phyloP scores from a whole-genome alignment of 2,888 invertebrate genomes.

The Drosophila pseudotakahashii region DNA sequence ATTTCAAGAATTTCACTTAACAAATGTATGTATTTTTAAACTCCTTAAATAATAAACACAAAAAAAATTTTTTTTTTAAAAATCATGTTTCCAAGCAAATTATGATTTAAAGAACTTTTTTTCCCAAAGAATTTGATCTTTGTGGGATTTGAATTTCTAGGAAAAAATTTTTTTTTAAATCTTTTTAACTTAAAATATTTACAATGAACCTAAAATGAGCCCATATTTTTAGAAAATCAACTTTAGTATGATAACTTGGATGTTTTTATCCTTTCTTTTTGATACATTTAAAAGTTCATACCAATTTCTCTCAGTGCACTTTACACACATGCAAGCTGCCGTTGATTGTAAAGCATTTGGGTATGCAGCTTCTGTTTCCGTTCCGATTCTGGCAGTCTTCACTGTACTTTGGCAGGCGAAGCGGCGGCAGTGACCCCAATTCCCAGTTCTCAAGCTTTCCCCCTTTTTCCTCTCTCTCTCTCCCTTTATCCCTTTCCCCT shows the following conservation, averaged over 20 bases:
- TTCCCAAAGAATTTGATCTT: too few relatives aligned
- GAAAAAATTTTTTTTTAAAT: too few relatives aligned
- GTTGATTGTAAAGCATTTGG: not conserved
- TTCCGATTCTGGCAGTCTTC: constrained; percentile 5
- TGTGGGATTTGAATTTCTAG: too few relatives aligned
- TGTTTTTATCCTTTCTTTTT: not conserved
- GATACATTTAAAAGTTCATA: not conserved
- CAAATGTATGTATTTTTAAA: too few relatives aligned
- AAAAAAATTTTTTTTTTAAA: too few relatives aligned
- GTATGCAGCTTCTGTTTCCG: not conserved
- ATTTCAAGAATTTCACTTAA: not conserved
- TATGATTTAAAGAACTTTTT: too few relatives aligned
- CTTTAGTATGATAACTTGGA: too few relatives aligned
- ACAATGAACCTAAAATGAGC: too few relatives aligned
- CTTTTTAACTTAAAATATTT: too few relatives aligned
- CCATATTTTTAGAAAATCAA: too few relatives aligned
- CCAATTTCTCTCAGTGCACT: not conserved
- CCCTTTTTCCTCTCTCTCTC: not conserved
- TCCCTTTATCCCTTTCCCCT: not conserved
- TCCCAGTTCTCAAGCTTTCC: constrained; percentile 4
- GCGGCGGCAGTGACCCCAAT: constrained; percentile 6
- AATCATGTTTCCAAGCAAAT: too few relatives aligned
- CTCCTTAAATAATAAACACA: too few relatives aligned
- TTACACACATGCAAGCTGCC: not conserved
- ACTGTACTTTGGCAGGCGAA: constrained; percentile 9